Base-by-base conservation (phyloP, 2,888 invertebrate genomes). In the Drosophila phalerata region DNA sequence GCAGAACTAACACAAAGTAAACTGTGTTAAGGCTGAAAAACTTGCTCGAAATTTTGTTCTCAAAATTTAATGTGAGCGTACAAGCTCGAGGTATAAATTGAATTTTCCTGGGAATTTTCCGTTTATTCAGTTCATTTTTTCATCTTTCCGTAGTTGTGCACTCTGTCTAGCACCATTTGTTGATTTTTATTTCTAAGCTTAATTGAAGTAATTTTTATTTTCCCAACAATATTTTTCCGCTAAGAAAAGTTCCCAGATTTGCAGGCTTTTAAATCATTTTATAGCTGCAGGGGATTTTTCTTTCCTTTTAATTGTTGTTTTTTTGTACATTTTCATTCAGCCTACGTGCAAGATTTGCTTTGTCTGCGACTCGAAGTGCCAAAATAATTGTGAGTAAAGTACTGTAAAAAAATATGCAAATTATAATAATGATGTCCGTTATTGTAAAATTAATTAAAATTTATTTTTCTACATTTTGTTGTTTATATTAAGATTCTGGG, bases 361-460 rank as follows among this genome's bases (percentile, higher is more conserved):
- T 69, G 56, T 53, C 71, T 53, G 58, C 55, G 69, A 66, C 81
- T 73, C 65, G 58, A 71, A 74, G 72, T 63, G 77, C 68, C 60
- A 63, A 86, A 86, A 77, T 73, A 81, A 84, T 75, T 73, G 77
- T 63, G 53, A 53, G 17, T 22, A 52, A 69, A 68, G 68, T 57
- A 52, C 32, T 37, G 15, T 43, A 62, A 67, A 68, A 68, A 76
- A 70, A 60, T 49, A 55, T 64, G 55, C 73, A 64, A 61, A 68
- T 77, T 69, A 85, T 77, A 66, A 79, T 81, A 81, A 83, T 85
- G 77, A 81, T 80, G 77, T 71, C 64, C 70, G 67, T 71, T 57
- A 37, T 69, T 73, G 64, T 56, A 49, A 77, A 74, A 88, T 88
- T 85, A 88, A 85, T 82, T 82, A 85, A 68, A 85, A 73, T 70